Conservation (phyloP, 2,888 invertebrate species). For the Brachyptera risi region DNA sequence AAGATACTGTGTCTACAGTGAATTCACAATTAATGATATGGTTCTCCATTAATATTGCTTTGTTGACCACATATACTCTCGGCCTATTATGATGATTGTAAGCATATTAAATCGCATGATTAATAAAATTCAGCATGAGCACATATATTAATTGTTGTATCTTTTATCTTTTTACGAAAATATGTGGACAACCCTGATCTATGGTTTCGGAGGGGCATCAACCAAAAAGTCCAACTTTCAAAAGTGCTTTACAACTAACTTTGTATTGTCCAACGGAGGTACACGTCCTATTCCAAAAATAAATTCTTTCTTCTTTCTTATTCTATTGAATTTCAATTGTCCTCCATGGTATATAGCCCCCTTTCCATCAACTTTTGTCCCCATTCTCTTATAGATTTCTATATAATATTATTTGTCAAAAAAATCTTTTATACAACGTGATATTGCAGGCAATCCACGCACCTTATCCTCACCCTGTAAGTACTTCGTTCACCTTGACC, state of each 20-base stretch:
- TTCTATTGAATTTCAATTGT: conserved; percentile 15
- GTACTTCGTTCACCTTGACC: conserved; percentile 2
- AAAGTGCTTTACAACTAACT: conserved; percentile 9
- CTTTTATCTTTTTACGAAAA: too few relatives aligned
- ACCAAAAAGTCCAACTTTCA: conserved; percentile 1
- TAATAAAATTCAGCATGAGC: too few relatives aligned
- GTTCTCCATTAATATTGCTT: too few relatives aligned
- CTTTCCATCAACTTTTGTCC: background rate
- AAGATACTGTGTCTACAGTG: too few relatives aligned
- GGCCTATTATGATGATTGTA: too few relatives aligned
- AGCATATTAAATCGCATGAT: too few relatives aligned
- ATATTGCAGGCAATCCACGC: background rate
- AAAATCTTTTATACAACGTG: background rate
- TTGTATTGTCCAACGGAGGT: background rate
- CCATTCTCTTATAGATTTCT: background rate
- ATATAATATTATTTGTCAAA: conserved; percentile 9
- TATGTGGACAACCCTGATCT: too few relatives aligned
- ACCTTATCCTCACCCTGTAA: background rate
- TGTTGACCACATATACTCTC: too few relatives aligned
- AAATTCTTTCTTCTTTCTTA: conserved; percentile 1
- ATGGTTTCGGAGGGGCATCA: background rate
- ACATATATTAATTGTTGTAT: too few relatives aligned
- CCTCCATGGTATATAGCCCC: too few relatives aligned
- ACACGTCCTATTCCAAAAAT: conserved; percentile 2
- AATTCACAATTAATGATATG: too few relatives aligned